Evolutionary conservation across 1,140 invertebrate species (phyloP), one percentile per base, ranked within the genome.

Genomic region (Capitella teleta): DNA sequence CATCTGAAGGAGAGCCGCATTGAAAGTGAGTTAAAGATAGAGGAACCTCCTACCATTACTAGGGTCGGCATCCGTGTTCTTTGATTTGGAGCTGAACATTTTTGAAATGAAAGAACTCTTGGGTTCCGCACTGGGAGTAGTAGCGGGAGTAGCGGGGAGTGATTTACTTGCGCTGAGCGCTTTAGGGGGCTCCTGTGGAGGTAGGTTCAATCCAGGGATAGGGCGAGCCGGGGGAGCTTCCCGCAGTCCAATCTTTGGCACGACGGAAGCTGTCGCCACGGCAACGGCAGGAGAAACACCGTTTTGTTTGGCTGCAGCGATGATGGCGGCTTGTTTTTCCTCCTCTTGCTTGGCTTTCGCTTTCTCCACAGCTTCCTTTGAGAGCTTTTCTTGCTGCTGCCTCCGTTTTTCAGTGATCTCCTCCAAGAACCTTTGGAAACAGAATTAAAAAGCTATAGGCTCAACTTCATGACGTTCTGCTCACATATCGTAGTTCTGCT

Each of bases 401-500:
- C 64, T 48, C 37, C 65, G 42, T 30, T 64, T 65, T n/a, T 56
- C 56, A 12, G 55, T 56, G 26, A 71, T 42, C 25, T 45, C 52
- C 1, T 68, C 66, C 42, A 60, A 61, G 52, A 70, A 69, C 14
- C 62, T 68, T 47, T 25, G 12, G 25, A 2, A 23, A 21, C 21
- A 44, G 12, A 6, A 44, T 44, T 21, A 6, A 21, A n/a, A 6
- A 10, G 21, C 4, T n/a, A 16, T 10, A 14, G 12, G 18, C 19
- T 28, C 21, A 6, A 26, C 24, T 2, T n/a, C 8, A 26, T 2
- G 4, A 25, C 3, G 18, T 16, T 28, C 12, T 24, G 56, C 74
- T 70, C 64, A 82, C 79, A 81, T 74, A 59, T 88, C 82, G 70
- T 96, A 96, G 73, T 92, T 83, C 12, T 88, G 83, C 60, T 93